These are phyloP conservation scores for Clanis bilineata DNA, from an alignment of 2,888 invertebrate species.

Conservation along the genomic window DNA sequence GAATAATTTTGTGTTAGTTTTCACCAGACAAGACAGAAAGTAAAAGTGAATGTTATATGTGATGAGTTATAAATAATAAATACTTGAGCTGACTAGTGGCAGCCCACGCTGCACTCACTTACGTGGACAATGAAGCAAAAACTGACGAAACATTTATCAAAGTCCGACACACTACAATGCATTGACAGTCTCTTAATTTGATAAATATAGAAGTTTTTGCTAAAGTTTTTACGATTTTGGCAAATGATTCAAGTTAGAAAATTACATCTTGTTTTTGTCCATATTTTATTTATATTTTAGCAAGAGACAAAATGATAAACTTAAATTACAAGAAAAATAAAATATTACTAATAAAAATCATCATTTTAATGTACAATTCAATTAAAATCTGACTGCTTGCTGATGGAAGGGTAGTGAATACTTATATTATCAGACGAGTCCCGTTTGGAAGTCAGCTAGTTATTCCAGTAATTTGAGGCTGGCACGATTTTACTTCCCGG, in stretches of 20 bases:
- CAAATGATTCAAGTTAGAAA: neutral
- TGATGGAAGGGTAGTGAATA: too few relatives aligned
- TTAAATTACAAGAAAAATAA: too few relatives aligned
- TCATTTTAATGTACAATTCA: too few relatives aligned
- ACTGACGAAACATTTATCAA: slow-evolving; percentile 3
- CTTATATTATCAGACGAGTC: too few relatives aligned
- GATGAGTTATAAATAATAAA: slow-evolving; percentile 17
- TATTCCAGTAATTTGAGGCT: too few relatives aligned
- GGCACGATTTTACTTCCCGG: too few relatives aligned
- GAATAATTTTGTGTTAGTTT: slow-evolving; percentile 18
- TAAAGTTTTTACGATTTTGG: neutral
- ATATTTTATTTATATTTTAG: too few relatives aligned
- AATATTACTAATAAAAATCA: too few relatives aligned
- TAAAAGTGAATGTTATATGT: slow-evolving; percentile 26
- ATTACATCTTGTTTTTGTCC: too few relatives aligned
- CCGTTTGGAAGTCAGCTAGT: too few relatives aligned
- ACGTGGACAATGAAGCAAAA: slow-evolving; percentile 8
- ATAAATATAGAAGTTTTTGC: neutral
- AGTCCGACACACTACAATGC: neutral
- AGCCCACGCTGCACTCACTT: slow-evolving; percentile 22
- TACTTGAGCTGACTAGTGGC: slow-evolving; percentile 16
- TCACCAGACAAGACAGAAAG: slow-evolving; percentile 27
- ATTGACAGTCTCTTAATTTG: neutral
- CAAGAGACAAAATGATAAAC: too few relatives aligned
- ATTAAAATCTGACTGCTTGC: too few relatives aligned